Percentiles rank a stretch among this genome's conserved stretches.
Conservation (phyloP, 2,888 invertebrate genomes). For the Apoda limacodes region DNA sequence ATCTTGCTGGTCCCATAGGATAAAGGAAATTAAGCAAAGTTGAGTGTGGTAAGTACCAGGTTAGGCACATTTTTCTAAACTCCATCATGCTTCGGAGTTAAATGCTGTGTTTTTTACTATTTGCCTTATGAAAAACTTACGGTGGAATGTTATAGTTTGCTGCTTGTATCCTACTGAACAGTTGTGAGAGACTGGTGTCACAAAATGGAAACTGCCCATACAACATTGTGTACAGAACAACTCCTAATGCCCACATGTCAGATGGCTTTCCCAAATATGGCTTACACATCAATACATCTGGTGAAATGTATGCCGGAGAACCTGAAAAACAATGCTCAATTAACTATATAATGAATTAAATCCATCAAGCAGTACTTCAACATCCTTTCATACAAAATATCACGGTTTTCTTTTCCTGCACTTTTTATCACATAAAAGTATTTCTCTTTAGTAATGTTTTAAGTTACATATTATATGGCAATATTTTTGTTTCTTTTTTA, state of each 20-base stretch:
- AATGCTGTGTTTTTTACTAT: no score
- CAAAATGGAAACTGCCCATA: slow-evolving; percentile 87
- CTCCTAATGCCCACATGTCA: slow-evolving; percentile 87
- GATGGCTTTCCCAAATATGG: slow-evolving; percentile 84
- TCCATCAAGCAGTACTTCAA: background rate
- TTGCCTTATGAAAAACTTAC: no score
- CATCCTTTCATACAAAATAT: background rate
- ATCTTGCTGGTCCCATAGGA: no score
- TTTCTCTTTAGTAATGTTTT: no score
- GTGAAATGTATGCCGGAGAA: slow-evolving; percentile 85
- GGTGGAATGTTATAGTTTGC: slow-evolving; percentile 80
- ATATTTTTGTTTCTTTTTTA: no score
- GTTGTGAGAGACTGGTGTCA: slow-evolving; percentile 77
- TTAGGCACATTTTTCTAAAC: no score
- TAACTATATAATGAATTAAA: background rate
- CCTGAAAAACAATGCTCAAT: slow-evolving; percentile 29
- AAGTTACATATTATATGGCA: no score
- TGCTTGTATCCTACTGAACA: slow-evolving; percentile 80
- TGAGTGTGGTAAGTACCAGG: no score
- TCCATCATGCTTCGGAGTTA: no score
- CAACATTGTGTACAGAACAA: slow-evolving; percentile 82
- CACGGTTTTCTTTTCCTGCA: no score
- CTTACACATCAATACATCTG: slow-evolving; percentile 81
- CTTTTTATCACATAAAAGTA: no score
- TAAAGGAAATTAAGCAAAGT: no score